Base-by-base conservation (phyloP, 2,113 vertebrate species). In the Lontra canadensis region DNA sequence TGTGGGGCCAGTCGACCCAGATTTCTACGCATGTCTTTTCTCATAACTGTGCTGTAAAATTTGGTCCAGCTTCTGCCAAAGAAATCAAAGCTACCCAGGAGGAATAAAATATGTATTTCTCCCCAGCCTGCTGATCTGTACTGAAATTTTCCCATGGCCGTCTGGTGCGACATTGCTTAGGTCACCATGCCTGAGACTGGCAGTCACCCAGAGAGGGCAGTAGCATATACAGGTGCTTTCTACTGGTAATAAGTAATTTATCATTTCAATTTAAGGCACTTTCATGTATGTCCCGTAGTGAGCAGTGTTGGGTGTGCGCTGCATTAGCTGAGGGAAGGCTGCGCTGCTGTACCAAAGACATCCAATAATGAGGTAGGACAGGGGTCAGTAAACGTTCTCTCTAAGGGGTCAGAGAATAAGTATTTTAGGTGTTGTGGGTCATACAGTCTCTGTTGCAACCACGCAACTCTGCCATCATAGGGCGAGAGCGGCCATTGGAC, bases 401-500 rank as follows among this genome's bases (percentile, higher is more conserved):
- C 0, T 26, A 31, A 83, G 63, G 42, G 25, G 0, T 3, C 59
- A 36, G 3, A 31, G 36, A 39, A 67, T 63, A 59, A 92, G 49
- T 4, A 34, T 36, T 25, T 25, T 26, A 42, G 23, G 52, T 79
- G 76, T 82, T 36, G 2, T 4, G 18, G 17, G 44, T 52, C 39
- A 7, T 21, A 7, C 2, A 3, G 23, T 14, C 36, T 89, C 88
- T 65, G 61, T n/a, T 69, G 29, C 14, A 67, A 21, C 47, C 36
- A 29, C 42, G 73, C 4, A 26, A 26, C 69, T 57, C 52, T 4
- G 29, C 23, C 21, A 12, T 25, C 49, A 18, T 8, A 15, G 25
- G 23, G 4, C 2, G 1, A 42, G 83, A n/a, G 44, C 34, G 4
- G 34, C 36, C 31, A 4, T 26, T 12, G 0, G 39, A 61, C 9